Evolutionary conservation across 2,888 invertebrate genomes (phyloP).

Genomic region (Anorthoa munda): DNA sequence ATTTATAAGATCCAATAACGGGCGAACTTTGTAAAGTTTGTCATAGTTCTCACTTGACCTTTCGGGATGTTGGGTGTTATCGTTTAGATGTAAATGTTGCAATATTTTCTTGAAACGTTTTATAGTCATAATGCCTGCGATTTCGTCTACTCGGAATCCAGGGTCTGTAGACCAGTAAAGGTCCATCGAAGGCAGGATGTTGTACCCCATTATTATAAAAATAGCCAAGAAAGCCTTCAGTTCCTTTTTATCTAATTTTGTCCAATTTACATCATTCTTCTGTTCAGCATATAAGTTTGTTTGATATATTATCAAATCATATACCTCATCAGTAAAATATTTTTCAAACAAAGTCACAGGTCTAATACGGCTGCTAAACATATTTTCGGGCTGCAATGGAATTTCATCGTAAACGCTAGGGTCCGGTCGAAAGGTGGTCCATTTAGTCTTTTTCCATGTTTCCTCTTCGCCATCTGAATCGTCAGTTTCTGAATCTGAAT

Average conservation of each 20-base stretch:
- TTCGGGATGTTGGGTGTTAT: constrained; percentile 38
- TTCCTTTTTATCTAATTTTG: constrained; percentile 18
- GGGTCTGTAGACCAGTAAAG: constrained; percentile 23
- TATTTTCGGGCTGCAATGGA: neutral
- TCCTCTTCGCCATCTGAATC: neutral
- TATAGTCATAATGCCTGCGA: constrained; percentile 21
- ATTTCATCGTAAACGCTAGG: neutral
- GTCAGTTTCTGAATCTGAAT: neutral
- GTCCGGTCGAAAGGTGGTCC: neutral
- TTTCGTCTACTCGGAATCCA: constrained; percentile 28
- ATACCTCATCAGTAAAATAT: constrained; percentile 19
- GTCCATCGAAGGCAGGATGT: constrained; percentile 11
- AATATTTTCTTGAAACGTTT: constrained; percentile 49
- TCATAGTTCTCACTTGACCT: constrained; percentile 13
- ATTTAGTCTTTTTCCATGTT: neutral
- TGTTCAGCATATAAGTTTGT: constrained; percentile 20
- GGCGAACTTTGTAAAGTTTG: constrained; percentile 34
- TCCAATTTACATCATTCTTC: constrained; percentile 11
- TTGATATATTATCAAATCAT: constrained; percentile 16
- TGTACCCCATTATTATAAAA: constrained; percentile 28
- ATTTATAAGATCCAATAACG: neutral
- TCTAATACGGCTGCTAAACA: neutral
- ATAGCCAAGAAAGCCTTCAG: constrained; percentile 19
- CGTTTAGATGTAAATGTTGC: constrained; percentile 39
- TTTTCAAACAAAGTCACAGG: constrained; percentile 17